Evolutionary conservation across 2,113 vertebrate species (phyloP), one percentile per base, ranked within the genome.

Genomic region (Chloroceryle aenea): DNA sequence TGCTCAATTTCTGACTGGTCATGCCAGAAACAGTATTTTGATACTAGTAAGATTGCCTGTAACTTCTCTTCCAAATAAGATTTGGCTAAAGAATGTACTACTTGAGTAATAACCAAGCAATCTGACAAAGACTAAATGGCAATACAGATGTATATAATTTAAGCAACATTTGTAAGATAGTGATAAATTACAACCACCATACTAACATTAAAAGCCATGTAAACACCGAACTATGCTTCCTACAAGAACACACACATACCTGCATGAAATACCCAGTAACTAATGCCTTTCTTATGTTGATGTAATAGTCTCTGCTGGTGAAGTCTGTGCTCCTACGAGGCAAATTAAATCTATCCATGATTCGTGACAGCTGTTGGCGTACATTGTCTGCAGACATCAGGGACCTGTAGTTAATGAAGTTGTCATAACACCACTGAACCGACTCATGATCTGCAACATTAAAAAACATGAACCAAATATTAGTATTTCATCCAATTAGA

Each of bases 261-360:
- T 99, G 99, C 99, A 99, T 99, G 97, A 99, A 99, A 98, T 99
- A 99, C 53, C 99, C 99, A 77, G 99, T 99, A 98, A 99, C 99
- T 96, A 99, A 99, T 27, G 99, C 99, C 92, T 99, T 98, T 94
- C 99, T 99, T 96, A 99, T 99, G 98, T 99, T 99, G 98, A 99
- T 99, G 95, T 99, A 99, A 97, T 99, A 99, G 98, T 99, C 99
- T 96, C 99, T 98, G 98, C 99, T 99, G 97, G 99, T 99, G 96
- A 99, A 99, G 94, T 99, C 99, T 68, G 99, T 99, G 98, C 99
- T 99, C 95, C 99, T 98, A 61, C 99, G 99, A 38, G 99, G 99
- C 98, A 99, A 98, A 97, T 99, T 99, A 98, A 99, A 99, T 95
- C 99, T 99, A 98, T 99, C 99, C 99, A 99, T 99, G 98, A 99